These are phyloP conservation scores for Drosophila sp. DNA, from an alignment of 1,140 invertebrate species.

Conservation along the genomic window DNA sequence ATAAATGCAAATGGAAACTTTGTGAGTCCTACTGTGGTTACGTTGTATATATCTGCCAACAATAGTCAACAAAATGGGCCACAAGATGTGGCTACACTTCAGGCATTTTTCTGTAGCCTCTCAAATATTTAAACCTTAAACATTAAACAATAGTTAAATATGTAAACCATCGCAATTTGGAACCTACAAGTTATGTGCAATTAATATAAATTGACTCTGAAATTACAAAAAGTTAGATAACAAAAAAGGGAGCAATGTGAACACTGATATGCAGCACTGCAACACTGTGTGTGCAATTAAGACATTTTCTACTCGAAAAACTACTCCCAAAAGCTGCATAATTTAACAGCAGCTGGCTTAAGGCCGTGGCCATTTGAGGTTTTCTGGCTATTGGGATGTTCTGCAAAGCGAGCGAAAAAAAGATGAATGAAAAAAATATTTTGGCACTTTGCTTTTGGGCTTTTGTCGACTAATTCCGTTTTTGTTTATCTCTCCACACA, in stretches of 20 bases:
- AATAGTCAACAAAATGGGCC: constrained; percentile 1
- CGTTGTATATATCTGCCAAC: constrained; percentile 12
- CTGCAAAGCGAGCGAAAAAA: constrained; percentile 27
- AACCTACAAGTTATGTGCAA: too few relatives aligned
- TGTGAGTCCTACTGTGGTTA: constrained; percentile 29
- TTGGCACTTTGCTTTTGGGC: constrained; percentile 71
- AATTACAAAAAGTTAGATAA: too few relatives aligned
- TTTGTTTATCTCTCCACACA: constrained; percentile 72
- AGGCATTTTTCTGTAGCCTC: neutral
- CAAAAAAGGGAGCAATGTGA: too few relatives aligned
- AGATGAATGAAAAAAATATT: constrained; percentile 66
- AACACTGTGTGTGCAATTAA: neutral
- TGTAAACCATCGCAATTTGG: too few relatives aligned
- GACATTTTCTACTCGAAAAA: constrained; percentile 10
- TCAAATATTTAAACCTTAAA: neutral
- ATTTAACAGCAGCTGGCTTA: constrained; percentile 66
- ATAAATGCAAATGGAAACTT: constrained; percentile 65
- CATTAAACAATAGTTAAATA: too few relatives aligned
- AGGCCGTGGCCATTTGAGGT: constrained; percentile 68
- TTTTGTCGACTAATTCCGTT: constrained; percentile 77
- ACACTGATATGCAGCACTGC: too few relatives aligned
- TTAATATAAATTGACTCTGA: too few relatives aligned
- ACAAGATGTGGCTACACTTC: neutral
- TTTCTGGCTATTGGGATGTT: constrained; percentile 64
- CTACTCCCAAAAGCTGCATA: neutral